Evolutionary conservation across 1,140 invertebrate species (phyloP), one percentile per base, ranked within the genome.

Genomic region (Drosophila pandora): DNA sequence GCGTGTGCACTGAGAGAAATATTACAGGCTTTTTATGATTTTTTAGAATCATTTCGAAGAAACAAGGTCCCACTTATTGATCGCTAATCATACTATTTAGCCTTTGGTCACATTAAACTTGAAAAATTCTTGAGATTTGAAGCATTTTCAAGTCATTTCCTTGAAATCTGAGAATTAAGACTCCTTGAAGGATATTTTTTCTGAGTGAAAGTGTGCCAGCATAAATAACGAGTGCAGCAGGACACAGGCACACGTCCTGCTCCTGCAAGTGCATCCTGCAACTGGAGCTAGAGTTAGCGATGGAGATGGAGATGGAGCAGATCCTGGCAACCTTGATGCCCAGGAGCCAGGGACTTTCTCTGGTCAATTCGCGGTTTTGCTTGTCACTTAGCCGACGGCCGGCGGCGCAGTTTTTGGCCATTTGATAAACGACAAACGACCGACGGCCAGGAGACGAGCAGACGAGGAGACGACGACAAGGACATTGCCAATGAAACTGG

Each of bases 341-440:
- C 47, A 57, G 56, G 41, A 67, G 63, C 63, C 63, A 41, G 63
- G 63, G 81, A 84, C 81, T 84, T 84, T 85, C 81, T 90, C 79
- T 90, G 87, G 87, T 90, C 87, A 90, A 90, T 90, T 90, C 87
- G 87, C 88, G 87, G 87, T 90, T 90, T 90, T 90, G 87, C 82
- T 87, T 85, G 82, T 85, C 88, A 87, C 82, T 88, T 88, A 88
- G 83, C 79, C 82, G 82, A 85, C 85, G 79, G 67, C 79, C 81
- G 58, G 58, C 82, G 58, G 78, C 82, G 69, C 58, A 60, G 77
- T 73, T 82, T 37, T 82, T 87, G 82, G 82, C 78, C 74, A 87
- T 85, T 87, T 85, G 82, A 85, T 85, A 85, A 85, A 85, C 82
- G 82, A 82, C 82, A 76, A 78, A 87, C 67, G 83, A 28, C 25